Percentiles rank a stretch among this genome's conserved stretches.
Conservation (phyloP, 2,797 vertebrate species). For the Gymnopithys bicolor region DNA sequence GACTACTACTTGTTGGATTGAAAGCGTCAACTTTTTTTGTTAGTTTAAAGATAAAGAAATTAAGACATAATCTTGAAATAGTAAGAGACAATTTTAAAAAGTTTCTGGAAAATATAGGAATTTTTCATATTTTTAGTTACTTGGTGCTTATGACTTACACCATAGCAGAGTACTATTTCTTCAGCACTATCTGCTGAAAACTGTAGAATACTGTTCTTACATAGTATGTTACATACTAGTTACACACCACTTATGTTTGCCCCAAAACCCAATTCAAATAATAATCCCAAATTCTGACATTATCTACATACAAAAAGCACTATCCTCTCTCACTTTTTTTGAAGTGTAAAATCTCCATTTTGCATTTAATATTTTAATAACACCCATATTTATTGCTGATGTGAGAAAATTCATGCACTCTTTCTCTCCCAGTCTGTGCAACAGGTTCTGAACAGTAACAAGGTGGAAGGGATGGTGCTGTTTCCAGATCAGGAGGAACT, state of each 20-base stretch:
- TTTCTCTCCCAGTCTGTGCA: not conserved
- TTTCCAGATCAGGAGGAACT: not conserved
- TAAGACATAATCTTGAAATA: not conserved
- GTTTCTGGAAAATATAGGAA: not conserved
- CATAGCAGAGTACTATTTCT: not conserved
- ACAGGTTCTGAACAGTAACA: not conserved
- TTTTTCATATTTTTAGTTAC: not conserved
- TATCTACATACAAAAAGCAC: not conserved
- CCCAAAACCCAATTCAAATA: not conserved
- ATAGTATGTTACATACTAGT: not conserved
- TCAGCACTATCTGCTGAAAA: not conserved
- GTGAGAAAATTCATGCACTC: not conserved
- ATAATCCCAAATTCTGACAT: not conserved
- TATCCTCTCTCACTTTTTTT: not conserved
- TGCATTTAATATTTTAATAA: not conserved
- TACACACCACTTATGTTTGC: not conserved
- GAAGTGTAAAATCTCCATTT: not conserved
- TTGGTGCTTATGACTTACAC: not conserved
- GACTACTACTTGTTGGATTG: not conserved
- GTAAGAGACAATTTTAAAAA: not conserved
- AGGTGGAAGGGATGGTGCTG: not conserved
- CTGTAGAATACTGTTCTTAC: accelerated
- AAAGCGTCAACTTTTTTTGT: not conserved
- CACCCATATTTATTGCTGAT: not conserved
- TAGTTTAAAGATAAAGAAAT: not conserved